phyloP scores from a whole-genome alignment of 2,888 invertebrate species.

The Caenorhabditis wallacei region DNA sequence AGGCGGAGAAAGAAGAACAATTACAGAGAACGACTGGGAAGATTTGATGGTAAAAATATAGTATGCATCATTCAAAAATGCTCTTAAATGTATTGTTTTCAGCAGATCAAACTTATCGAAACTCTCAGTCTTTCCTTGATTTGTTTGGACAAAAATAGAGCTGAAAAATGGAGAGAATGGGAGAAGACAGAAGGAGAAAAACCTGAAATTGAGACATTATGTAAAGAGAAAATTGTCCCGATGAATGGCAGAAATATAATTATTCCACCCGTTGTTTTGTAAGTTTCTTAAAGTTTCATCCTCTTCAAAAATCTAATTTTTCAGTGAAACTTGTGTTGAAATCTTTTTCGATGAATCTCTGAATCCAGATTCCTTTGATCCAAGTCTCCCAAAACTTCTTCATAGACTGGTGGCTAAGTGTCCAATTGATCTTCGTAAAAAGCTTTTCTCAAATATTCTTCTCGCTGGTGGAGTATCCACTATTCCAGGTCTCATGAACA shows the following conservation, averaged over 20 bases:
- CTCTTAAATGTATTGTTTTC: too few relatives aligned
- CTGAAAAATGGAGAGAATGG: conserved; percentile 54
- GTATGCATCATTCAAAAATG: too few relatives aligned
- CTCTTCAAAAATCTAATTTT: not conserved
- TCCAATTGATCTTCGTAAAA: conserved; percentile 90
- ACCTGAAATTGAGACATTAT: conserved; percentile 16
- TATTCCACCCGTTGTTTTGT: conserved; percentile 57
- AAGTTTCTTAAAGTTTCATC: conserved; percentile 12
- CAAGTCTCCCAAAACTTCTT: conserved; percentile 46
- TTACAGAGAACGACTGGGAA: conserved; percentile 64
- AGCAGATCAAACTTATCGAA: conserved; percentile 31
- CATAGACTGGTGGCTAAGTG: conserved; percentile 84
- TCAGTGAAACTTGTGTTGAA: conserved; percentile 55
- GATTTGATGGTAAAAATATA: conserved; percentile 21
- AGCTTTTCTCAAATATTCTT: conserved; percentile 91
- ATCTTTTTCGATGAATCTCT: conserved; percentile 57
- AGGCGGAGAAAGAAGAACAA: conserved; percentile 54
- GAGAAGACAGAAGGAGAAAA: conserved; percentile 46
- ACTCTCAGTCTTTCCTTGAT: conserved; percentile 44
- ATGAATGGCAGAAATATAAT: conserved; percentile 36
- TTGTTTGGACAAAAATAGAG: conserved; percentile 38
- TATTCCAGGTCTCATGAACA: conserved; percentile 90
- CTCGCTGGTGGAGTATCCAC: conserved; percentile 92
- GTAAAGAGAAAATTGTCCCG: conserved; percentile 27
- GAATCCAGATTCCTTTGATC: conserved; percentile 51